Evolutionary conservation across 2,797 vertebrate genomes (phyloP).

Genomic region (Cyprinodon diabolis): DNA sequence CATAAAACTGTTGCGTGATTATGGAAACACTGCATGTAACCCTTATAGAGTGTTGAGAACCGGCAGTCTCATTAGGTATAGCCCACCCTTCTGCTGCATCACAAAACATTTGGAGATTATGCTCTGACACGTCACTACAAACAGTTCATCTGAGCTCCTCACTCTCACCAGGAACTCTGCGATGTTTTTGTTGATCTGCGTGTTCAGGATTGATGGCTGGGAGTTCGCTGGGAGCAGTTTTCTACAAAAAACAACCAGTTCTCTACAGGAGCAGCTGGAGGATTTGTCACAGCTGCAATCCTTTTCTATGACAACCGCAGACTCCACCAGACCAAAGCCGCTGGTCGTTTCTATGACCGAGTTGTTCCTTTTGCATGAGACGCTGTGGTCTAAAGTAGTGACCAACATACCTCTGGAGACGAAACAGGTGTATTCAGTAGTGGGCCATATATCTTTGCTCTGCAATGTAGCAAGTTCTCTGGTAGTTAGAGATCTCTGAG

Average conservation of each 20-base stretch:
- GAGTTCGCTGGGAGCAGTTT: conserved; percentile 1
- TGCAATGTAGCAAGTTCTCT: conserved; percentile 12
- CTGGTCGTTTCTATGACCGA: accelerated
- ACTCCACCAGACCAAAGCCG: neutral
- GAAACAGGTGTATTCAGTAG: neutral
- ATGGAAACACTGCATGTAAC: neutral
- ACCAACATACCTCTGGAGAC: neutral
- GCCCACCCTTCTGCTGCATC: neutral
- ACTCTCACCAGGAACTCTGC: conserved; percentile 1
- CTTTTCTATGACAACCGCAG: neutral
- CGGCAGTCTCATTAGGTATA: conserved; percentile 17
- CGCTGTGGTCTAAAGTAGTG: neutral
- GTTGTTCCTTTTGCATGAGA: conserved; percentile 1
- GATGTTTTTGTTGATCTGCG: conserved; percentile 2
- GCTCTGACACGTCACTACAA: neutral
- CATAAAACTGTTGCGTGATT: conserved; percentile 3
- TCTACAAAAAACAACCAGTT: conserved; percentile 10
- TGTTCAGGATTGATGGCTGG: neutral
- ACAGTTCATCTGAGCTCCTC: neutral
- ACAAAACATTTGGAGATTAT: conserved; percentile 14
- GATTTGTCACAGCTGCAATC: neutral
- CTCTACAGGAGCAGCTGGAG: conserved; percentile 12
- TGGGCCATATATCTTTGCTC: neutral
- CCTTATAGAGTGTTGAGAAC: neutral
- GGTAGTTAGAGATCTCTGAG: neutral